A percentile compares a stretch with the other conserved stretches of the same genome.
These are phyloP conservation scores for Hylomyscus alleni DNA, from an alignment of 2,797 vertebrate genomes.

Conservation along the genomic window DNA sequence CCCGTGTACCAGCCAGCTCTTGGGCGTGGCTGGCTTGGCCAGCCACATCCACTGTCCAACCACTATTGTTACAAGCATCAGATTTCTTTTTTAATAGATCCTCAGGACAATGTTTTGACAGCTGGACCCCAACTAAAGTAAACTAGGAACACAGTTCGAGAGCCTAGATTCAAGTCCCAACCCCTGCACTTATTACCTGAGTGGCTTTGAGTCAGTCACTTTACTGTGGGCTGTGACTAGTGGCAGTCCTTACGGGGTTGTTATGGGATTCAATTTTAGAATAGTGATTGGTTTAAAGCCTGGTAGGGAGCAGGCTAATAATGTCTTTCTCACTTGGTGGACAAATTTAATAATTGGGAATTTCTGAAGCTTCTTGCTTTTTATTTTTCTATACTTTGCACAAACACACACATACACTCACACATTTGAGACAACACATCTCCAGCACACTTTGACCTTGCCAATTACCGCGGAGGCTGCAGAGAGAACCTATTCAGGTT, in stretches of 20 bases:
- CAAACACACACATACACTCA: not conserved
- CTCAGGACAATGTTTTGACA: not conserved
- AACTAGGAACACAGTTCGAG: not conserved
- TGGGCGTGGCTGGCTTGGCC: conserved; percentile 2
- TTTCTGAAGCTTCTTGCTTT: conserved; percentile 12
- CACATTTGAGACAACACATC: not conserved
- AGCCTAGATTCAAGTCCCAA: not conserved
- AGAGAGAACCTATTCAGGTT: conserved; percentile 10
- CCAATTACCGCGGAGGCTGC: not conserved
- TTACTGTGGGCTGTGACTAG: not conserved
- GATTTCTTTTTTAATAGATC: conserved; percentile 54
- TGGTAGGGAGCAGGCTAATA: not conserved
- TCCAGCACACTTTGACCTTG: not conserved
- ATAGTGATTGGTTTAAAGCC: not conserved
- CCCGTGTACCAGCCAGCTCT: not conserved
- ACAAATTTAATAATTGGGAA: not conserved
- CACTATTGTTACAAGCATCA: not conserved
- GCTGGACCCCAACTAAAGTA: conserved; percentile 9
- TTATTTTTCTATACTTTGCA: conserved; percentile 12
- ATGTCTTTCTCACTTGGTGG: not conserved
- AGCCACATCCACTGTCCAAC: not conserved
- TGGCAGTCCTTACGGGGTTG: not conserved
- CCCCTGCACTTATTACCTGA: not conserved
- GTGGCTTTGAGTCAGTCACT: conserved; percentile 39
- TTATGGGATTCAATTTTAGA: not conserved